Conservation (phyloP, 2,113 vertebrate species). For the Nycticebus coucang region DNA sequence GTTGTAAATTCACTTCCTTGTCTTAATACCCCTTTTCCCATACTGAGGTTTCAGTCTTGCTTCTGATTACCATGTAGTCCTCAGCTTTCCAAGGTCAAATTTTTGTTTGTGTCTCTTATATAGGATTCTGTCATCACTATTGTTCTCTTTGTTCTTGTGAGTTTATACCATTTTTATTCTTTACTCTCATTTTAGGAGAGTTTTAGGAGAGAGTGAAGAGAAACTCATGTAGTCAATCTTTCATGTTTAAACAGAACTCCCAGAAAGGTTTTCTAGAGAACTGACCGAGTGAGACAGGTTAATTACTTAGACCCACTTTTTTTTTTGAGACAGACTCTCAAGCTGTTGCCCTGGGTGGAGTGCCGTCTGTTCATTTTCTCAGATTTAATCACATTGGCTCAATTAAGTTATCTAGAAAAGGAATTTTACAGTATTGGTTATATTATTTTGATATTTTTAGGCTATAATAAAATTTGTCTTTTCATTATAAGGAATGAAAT, state of each 20-base stretch:
- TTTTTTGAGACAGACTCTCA: not conserved
- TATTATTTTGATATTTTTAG: not conserved
- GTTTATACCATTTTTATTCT: not conserved
- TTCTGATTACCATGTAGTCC: not conserved
- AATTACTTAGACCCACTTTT: not conserved
- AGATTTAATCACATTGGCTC: not conserved
- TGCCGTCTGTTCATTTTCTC: not conserved
- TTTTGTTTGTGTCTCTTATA: not conserved
- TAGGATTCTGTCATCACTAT: not conserved
- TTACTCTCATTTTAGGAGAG: not conserved
- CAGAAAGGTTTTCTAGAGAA: not conserved
- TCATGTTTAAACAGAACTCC: constrained; percentile 3
- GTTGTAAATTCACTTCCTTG: not conserved
- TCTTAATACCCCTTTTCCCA: not conserved
- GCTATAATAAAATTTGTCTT: not conserved
- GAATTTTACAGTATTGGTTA: not conserved
- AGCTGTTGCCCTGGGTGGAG: too few relatives aligned
- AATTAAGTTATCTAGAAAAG: not conserved
- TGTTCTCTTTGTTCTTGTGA: not conserved
- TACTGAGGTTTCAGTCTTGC: not conserved
- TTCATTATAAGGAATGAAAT: not conserved
- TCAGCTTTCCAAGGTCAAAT: not conserved
- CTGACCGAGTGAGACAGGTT: not conserved
- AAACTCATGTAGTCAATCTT: not conserved
- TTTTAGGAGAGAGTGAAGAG: not conserved